Evolutionary conservation across 2,888 invertebrate genomes (phyloP).

Genomic region (Neocrepidodera transversa): DNA sequence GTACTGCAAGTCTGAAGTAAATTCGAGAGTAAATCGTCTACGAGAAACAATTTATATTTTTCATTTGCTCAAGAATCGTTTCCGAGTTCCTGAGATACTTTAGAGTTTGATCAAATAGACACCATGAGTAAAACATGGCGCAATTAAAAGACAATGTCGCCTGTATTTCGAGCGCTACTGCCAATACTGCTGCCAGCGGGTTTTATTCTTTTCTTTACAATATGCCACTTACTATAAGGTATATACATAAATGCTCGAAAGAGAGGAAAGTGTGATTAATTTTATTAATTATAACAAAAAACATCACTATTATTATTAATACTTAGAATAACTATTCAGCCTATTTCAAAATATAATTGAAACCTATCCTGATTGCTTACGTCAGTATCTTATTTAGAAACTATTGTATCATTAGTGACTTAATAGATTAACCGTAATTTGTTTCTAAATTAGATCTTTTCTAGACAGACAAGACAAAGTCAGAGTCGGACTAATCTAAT

Average conservation of each 20-base stretch:
- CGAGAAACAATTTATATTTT: constrained; percentile 15
- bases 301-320: too few species aligned
- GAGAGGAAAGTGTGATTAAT: too few species aligned
- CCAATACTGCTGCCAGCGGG: neutral
- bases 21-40: constrained; percentile 10
- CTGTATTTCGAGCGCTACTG: neutral
- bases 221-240: neutral
- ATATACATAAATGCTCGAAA: too few species aligned
- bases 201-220: neutral
- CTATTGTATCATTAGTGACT: constrained; percentile 11
- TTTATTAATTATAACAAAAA: too few species aligned
- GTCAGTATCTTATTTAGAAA: neutral
- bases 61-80: constrained; percentile 1
- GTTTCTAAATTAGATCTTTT: constrained; percentile 30
- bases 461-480: neutral
- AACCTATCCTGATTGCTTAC: neutral
- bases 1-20: constrained; percentile 2
- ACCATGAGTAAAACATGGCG: constrained; percentile 9
- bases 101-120: constrained; percentile 8
- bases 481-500: constrained; percentile 22
- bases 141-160: constrained; percentile 8
- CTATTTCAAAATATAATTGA: too few species aligned
- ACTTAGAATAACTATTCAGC: too few species aligned
- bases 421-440: constrained; percentile 35
- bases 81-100: constrained; percentile 2